These are phyloP conservation scores for Archips xylosteana DNA, from an alignment of 2,888 invertebrate genomes.

Conservation along the genomic window DNA sequence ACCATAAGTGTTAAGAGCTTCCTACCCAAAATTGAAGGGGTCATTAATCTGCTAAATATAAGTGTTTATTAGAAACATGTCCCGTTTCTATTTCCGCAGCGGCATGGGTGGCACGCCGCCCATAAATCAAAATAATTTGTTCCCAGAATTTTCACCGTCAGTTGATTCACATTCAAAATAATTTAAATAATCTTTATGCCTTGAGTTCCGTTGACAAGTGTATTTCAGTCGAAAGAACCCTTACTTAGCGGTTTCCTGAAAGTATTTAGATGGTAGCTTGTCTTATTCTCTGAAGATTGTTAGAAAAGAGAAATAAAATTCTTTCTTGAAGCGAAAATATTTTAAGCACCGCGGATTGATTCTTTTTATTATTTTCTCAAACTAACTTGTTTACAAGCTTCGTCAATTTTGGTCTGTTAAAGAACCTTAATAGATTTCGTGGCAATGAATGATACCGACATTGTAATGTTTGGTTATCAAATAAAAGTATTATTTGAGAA, in stretches of 20 bases:
- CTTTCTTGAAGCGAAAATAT: too few species aligned
- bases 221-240: constrained; percentile 51
- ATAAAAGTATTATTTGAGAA: too few species aligned
- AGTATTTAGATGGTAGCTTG: not conserved
- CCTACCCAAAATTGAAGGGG: constrained; percentile 13
- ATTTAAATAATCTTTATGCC: constrained; percentile 56
- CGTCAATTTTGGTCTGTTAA: too few species aligned
- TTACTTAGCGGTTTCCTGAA: not conserved
- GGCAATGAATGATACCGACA: too few species aligned
- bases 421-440: too few species aligned
- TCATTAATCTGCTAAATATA: constrained; percentile 40
- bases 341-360: not conserved
- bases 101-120: constrained; percentile 72
- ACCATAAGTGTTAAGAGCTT: constrained; percentile 16
- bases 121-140: constrained; percentile 78
- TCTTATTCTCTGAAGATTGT: not conserved
- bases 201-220: constrained; percentile 48
- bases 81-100: constrained; percentile 69
- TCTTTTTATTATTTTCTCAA: too few species aligned
- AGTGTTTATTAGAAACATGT: constrained; percentile 42
- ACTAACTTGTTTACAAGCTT: too few species aligned
- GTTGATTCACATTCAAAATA: constrained; percentile 65
- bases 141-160: constrained; percentile 68
- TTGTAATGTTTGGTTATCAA: too few species aligned
- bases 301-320: not conserved